These are phyloP conservation scores for Sepiola atlantica DNA, from an alignment of 2,888 invertebrate species.

Conservation along the genomic window DNA sequence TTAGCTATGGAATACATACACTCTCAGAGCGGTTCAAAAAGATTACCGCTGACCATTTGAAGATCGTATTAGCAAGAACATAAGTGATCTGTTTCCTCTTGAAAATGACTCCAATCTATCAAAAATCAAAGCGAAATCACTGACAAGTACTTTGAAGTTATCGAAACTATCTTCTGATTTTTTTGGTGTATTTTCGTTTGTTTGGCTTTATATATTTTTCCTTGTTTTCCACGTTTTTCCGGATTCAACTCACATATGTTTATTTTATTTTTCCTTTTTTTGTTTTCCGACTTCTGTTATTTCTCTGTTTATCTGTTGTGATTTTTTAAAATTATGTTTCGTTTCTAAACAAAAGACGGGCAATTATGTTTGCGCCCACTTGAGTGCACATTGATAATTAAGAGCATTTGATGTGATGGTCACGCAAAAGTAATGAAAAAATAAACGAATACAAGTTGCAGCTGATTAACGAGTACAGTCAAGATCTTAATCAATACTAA, in stretches of 20 bases:
- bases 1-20: not conserved
- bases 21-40: not conserved
- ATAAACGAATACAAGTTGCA: not conserved
- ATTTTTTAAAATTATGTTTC: not conserved
- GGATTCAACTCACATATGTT: too few species aligned
- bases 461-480: too few species aligned
- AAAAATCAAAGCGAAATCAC: not conserved
- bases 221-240: too few species aligned
- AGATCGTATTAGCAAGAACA: not conserved
- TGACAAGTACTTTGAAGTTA: not conserved
- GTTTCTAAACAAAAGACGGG: not conserved
- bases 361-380: not conserved
- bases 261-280: too few species aligned
- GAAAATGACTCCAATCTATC: not conserved
- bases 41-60: not conserved
- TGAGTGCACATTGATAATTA: not conserved
- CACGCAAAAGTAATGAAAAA: not conserved
- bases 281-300: too few species aligned
- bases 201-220: too few species aligned
- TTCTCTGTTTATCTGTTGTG: too few species aligned
- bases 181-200: too few species aligned
- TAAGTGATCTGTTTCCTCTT: not conserved
- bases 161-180: not conserved
- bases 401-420: slow-evolving; percentile 32
- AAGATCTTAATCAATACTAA: too few species aligned